A percentile compares a stretch with the other conserved stretches of the same genome.
These are phyloP conservation scores for Andrena flavipes DNA, from an alignment of 2,888 invertebrate genomes.

Conservation along the genomic window DNA sequence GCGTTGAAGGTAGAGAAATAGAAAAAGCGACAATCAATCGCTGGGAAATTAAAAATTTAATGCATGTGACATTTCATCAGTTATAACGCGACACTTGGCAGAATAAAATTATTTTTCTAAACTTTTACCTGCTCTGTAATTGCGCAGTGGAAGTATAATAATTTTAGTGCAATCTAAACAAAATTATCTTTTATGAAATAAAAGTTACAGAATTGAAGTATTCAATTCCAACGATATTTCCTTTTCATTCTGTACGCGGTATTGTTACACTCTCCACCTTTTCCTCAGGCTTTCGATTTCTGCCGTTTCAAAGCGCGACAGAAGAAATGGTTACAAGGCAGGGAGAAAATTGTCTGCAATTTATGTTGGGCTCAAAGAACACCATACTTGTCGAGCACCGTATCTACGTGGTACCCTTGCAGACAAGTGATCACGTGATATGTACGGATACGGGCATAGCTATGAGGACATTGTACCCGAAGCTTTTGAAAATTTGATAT, in stretches of 20 bases:
- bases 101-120: too few relatives aligned
- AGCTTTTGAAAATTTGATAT: constrained; percentile 45
- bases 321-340: constrained; percentile 17
- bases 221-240: not conserved
- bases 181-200: not conserved
- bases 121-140: too few relatives aligned
- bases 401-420: constrained; percentile 4
- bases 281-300: not conserved
- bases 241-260: not conserved
- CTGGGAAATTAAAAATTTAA: too few relatives aligned
- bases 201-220: not conserved
- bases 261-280: not conserved
- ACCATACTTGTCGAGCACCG: constrained; percentile 26
- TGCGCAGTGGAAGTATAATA: too few relatives aligned
- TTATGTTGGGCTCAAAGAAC: constrained; percentile 18
- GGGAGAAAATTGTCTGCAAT: constrained; percentile 45
- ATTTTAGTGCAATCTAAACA: not conserved
- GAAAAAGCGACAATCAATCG: too few relatives aligned
- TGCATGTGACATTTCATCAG: too few relatives aligned
- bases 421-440: constrained; percentile 3
- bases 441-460: constrained; percentile 1
- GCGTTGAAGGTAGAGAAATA: too few relatives aligned
- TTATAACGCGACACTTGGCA: too few relatives aligned
- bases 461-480: constrained; percentile 41
- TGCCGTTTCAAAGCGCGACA: not conserved